Evolutionary conservation across 1,140 invertebrate species (phyloP).

Genomic region (Drosophila ogumai): DNA sequence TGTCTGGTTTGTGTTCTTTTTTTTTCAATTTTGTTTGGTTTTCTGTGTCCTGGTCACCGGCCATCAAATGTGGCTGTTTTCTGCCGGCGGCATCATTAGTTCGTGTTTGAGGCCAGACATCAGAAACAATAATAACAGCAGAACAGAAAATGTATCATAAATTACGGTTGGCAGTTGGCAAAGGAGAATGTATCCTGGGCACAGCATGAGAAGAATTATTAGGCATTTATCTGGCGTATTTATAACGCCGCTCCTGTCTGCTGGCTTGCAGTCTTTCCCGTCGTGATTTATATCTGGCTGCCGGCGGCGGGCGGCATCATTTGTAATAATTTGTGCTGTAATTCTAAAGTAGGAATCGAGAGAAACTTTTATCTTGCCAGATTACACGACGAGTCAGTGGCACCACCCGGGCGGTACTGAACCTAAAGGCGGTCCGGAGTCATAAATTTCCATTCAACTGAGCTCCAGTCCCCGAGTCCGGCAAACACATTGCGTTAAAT

Average conservation of each 20-base stretch:
- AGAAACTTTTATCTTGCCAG: slow-evolving; percentile 55
- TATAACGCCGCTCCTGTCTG: slow-evolving; percentile 37
- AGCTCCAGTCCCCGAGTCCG: slow-evolving; percentile 2
- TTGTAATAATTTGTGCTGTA: slow-evolving; percentile 78
- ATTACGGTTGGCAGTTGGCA: slow-evolving; percentile 44
- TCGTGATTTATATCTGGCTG: slow-evolving; percentile 70
- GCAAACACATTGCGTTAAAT: slow-evolving; percentile 54
- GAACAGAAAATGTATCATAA: slow-evolving; percentile 43
- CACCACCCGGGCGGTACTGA: slow-evolving; percentile 10
- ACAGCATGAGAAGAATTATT: slow-evolving; percentile 62
- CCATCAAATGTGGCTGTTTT: slow-evolving; percentile 37
- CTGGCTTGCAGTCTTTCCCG: slow-evolving; percentile 21
- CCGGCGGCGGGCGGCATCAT: slow-evolving; percentile 65
- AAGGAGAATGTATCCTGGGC: slow-evolving; percentile 23
- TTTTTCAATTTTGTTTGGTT: slow-evolving; percentile 22
- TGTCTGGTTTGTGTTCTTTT: slow-evolving; percentile 2
- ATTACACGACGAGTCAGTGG: slow-evolving; percentile 26
- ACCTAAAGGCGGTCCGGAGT: slow-evolving; percentile 37
- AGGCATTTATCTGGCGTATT: slow-evolving; percentile 71
- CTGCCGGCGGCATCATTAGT: slow-evolving; percentile 46
- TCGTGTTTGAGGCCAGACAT: slow-evolving; percentile 26
- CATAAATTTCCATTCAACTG: slow-evolving; percentile 68
- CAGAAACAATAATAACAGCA: slow-evolving; percentile 33
- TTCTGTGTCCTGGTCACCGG: slow-evolving; percentile 18
- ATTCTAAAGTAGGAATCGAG: slow-evolving; percentile 55